Percentiles rank a stretch among this genome's conserved stretches.
Conservation (phyloP, 2,113 vertebrate genomes). For the Phrynocephalus versicolor region DNA sequence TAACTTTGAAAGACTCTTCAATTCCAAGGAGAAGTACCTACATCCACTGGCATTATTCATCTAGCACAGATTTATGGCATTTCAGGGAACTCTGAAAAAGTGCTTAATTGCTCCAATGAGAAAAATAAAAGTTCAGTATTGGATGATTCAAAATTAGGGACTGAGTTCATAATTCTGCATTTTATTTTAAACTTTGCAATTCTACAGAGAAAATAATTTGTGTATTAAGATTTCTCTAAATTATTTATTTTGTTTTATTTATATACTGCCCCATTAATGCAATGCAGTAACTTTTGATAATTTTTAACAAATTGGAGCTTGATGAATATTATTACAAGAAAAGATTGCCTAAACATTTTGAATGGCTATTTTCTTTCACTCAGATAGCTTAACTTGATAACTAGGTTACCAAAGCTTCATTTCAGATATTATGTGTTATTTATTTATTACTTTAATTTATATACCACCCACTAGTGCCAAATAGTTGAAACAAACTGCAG, state of each 20-base stretch:
- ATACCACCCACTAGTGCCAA: too few species aligned
- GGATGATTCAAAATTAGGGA: not conserved
- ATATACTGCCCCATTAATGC: not conserved
- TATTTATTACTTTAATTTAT: too few species aligned
- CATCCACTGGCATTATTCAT: constrained; percentile 7
- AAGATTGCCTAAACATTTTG: not conserved
- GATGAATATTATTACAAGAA: not conserved
- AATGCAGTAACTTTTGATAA: not conserved
- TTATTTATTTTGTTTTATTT: not conserved
- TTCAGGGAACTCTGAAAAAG: constrained; percentile 18
- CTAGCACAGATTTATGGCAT: not conserved
- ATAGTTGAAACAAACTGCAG: too few species aligned
- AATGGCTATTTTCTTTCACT: not conserved
- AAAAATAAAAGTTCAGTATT: constrained; percentile 1
- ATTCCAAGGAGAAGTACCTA: not conserved
- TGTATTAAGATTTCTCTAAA: constrained; percentile 6
- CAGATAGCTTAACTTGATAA: not conserved
- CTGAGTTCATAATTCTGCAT: not conserved
- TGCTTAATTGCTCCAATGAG: not conserved
- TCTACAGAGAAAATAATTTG: not conserved
- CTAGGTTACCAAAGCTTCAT: not conserved
- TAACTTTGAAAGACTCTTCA: not conserved
- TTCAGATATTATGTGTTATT: too few species aligned
- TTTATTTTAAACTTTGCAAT: constrained; percentile 5
- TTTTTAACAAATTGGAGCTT: not conserved